Percentiles rank a stretch among this genome's conserved stretches.
phyloP scores from a whole-genome alignment of 2,888 invertebrate genomes.

The Ptilodon capucinus region DNA sequence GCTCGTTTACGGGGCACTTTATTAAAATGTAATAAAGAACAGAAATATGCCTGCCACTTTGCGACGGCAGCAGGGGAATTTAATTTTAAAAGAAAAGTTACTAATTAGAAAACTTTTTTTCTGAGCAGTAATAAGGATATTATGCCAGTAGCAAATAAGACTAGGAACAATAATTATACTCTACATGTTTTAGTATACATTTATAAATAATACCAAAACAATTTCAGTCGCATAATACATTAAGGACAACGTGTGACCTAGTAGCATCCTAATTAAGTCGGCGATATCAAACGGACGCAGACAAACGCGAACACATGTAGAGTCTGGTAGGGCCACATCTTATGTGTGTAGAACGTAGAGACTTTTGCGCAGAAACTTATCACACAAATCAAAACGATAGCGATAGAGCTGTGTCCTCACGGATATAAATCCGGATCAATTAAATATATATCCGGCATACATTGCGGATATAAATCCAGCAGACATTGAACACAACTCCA shows the following conservation, averaged over 20 bases:
- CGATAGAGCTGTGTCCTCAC: background rate
- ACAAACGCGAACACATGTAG: conserved; percentile 24
- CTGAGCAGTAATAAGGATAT: no score
- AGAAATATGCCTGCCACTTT: conserved; percentile 22
- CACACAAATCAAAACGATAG: conserved; percentile 51
- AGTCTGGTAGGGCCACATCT: no score
- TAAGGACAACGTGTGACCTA: background rate
- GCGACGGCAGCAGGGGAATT: background rate
- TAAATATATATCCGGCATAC: no score
- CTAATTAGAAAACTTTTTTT: no score
- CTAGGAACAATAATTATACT: no score
- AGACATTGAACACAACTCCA: no score
- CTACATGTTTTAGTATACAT: no score
- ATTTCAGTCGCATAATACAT: background rate
- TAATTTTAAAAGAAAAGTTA: background rate
- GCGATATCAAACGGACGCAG: background rate
- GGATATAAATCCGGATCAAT: background rate
- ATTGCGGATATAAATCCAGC: no score
- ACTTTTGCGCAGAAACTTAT: conserved; percentile 51
- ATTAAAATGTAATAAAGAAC: conserved; percentile 26
- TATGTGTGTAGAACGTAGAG: no score
- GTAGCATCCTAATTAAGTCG: background rate
- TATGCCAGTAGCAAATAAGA: no score
- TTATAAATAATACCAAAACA: background rate
- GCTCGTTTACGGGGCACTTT: conserved; percentile 14